Percentiles rank a stretch among this genome's conserved stretches.
Evolutionary conservation across 2,797 vertebrate species (phyloP).

Genomic region (Leuciscus waleckii): DNA sequence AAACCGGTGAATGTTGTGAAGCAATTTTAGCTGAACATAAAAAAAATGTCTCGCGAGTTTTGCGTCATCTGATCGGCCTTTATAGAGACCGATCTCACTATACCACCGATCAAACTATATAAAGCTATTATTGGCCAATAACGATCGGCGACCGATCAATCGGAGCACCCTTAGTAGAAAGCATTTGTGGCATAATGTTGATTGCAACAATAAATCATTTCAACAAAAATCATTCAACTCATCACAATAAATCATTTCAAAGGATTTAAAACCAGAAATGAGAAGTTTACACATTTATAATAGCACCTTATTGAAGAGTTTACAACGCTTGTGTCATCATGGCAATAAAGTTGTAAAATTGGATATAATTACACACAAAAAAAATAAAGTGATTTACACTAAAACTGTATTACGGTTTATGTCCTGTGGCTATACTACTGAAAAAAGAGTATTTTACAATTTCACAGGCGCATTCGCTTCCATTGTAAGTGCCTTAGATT

Average conservation of each 20-base stretch:
- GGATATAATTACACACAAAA: conserved; percentile 1
- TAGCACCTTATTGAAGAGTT: background rate
- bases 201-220: background rate
- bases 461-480: background rate
- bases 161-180: background rate
- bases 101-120: too few species aligned
- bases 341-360: background rate
- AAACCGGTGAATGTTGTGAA: too few species aligned
- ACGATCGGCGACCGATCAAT: too few species aligned
- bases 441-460: background rate
- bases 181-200: background rate
- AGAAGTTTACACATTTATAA: background rate
- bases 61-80: too few species aligned
- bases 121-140: too few species aligned
- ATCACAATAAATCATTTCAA: background rate
- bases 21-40: too few species aligned
- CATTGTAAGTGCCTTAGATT: background rate
- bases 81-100: too few species aligned
- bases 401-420: background rate
- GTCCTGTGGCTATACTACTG: background rate
- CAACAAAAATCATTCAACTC: background rate
- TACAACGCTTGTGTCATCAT: background rate
- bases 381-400: background rate
- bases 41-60: too few species aligned
- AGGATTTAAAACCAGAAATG: background rate